Evolutionary conservation across 92 coral and sea anemone genomes (phyloP), one percentile per base, ranked within the genome.

Genomic region (Phenganax stokvisi): DNA sequence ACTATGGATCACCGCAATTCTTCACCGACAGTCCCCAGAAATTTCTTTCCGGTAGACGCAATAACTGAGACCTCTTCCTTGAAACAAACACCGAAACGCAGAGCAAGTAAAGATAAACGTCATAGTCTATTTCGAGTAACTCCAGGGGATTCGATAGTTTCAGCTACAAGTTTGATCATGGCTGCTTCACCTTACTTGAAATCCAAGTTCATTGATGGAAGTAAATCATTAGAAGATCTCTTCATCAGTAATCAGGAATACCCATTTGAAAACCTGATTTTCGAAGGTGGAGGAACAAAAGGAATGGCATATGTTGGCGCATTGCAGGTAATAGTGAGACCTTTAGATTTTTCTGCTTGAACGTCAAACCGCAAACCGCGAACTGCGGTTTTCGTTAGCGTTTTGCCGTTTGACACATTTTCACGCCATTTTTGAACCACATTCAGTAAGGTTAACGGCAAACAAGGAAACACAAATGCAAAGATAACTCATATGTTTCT

Each of bases 281-380:
- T 96, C 64, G 99, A 96, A 87, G 99, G 99, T 7, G 99, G 99
- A 7, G 99, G 99, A 9, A 92, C 86, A 64, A 96, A 96, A 76
- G 99, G 99, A 51, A 96, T 96, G 99, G 99, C 99, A 0, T 96
- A 96, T 69, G 99, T 96, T 6, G 99, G 99, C 16, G 99, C 89
- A 0, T 84, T 96, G 52, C 96, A 96, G 99, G 99, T 93, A 79
- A 84, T 77, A 59, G 51, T 53, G 25, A 20, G 25, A 20, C 25
- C 25, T 20, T 20, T 20, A 20, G 25, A 20, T 20, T 20, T 20
- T 20, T 20, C 25, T 20, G 25, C 25, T 20, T 20, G 25, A 20
- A 20, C 25, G 25, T 20, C 25, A 20, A 20, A 20, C 25, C 25
- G 25, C 25, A 20, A 20, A 20, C 25, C 25, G 25, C 25, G 25